Conservation (phyloP, 2,888 invertebrate species). For the Tachina fera region DNA sequence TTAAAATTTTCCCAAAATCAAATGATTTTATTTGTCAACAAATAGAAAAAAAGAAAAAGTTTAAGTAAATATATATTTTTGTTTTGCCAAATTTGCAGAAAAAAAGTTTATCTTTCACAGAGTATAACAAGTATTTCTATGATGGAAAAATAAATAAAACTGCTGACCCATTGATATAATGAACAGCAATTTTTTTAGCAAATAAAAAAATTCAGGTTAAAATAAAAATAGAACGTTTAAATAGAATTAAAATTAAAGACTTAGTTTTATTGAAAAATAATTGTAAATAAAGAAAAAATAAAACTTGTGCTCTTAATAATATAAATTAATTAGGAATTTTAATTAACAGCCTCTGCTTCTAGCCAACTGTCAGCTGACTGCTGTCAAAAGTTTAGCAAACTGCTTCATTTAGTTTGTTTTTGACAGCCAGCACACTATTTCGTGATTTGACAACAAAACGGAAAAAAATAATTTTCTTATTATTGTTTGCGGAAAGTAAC, state of each 20-base stretch:
- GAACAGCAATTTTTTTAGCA: background rate
- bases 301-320: too few relatives aligned
- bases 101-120: background rate
- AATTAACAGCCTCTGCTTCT: too few relatives aligned
- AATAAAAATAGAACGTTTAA: background rate
- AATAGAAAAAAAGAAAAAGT: conserved; percentile 16
- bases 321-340: too few relatives aligned
- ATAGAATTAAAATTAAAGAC: background rate
- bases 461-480: too few relatives aligned
- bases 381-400: too few relatives aligned
- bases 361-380: too few relatives aligned
- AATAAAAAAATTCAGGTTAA: background rate
- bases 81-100: conserved; percentile 6
- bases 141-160: conserved; percentile 28
- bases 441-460: too few relatives aligned
- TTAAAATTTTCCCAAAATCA: conserved; percentile 34
- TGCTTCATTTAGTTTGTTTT: too few relatives aligned
- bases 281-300: too few relatives aligned
- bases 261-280: too few relatives aligned
- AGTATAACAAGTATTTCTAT: background rate
- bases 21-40: conserved; percentile 31
- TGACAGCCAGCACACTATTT: too few relatives aligned
- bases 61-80: conserved; percentile 28
- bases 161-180: conserved; percentile 47
- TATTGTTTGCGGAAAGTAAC: too few relatives aligned